phyloP scores from a whole-genome alignment of 2,113 vertebrate genomes.

The Emydocephalus ijimae region DNA sequence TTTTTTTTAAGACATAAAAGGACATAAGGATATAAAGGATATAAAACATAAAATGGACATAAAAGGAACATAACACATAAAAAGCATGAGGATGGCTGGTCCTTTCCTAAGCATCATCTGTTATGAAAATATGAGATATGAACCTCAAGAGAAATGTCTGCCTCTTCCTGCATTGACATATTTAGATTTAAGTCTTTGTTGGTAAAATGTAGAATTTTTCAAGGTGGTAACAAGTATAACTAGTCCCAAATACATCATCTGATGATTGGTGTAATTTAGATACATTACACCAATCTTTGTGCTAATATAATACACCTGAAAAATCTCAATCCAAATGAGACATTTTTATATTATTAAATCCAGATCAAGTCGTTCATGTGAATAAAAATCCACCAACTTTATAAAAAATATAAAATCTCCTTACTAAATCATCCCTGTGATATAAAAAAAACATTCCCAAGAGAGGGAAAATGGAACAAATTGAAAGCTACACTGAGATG shows the following conservation, averaged over 20 bases:
- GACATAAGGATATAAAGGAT: not conserved
- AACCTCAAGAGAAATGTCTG: not conserved
- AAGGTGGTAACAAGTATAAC: constrained; percentile 6
- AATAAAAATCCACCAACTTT: constrained; percentile 41
- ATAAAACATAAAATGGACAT: not conserved
- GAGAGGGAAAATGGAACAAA: not conserved
- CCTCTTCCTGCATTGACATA: not conserved
- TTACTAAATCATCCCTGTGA: constrained; percentile 32
- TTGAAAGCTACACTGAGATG: not conserved
- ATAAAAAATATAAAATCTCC: constrained; percentile 36
- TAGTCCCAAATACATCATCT: constrained; percentile 21
- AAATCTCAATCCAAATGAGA: constrained; percentile 39
- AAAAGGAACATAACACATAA: not conserved
- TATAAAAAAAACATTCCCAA: not conserved
- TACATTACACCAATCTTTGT: no score
- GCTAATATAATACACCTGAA: constrained; percentile 31
- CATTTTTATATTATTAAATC: constrained; percentile 49
- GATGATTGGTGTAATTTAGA: constrained; percentile 26
- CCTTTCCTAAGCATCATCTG: not conserved
- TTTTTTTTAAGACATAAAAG: not conserved
- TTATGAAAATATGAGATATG: not conserved
- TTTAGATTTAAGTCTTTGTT: not conserved
- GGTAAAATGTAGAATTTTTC: not conserved
- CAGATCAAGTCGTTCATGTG: constrained; percentile 46
- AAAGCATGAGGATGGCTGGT: not conserved